These are phyloP conservation scores for Mobula hypostoma DNA, from an alignment of 2,113 vertebrate genomes.

Conservation along the genomic window DNA sequence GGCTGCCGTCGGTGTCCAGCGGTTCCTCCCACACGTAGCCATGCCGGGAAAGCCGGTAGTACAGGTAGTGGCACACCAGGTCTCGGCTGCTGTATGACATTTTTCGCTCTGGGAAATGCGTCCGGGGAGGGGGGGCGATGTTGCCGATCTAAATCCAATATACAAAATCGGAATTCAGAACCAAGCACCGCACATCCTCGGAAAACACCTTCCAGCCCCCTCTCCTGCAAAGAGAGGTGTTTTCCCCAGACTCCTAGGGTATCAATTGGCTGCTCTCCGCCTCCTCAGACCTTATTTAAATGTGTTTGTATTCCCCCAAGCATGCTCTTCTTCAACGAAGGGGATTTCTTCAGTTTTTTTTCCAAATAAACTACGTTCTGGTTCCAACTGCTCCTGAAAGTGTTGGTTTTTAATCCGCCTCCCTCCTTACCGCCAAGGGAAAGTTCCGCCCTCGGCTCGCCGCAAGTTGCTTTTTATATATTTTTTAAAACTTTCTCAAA, in stretches of 20 bases:
- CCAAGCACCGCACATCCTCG: background rate
- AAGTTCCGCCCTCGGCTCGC: background rate
- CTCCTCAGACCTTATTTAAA: background rate
- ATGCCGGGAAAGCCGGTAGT: slow-evolving; percentile 69
- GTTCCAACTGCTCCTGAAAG: background rate
- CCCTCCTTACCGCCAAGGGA: background rate
- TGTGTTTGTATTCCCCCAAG: background rate
- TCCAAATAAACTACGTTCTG: background rate
- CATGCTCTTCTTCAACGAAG: background rate
- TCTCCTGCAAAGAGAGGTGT: background rate
- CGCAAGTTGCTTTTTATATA: background rate
- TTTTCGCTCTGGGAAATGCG: slow-evolving; percentile 46
- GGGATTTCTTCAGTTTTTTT: background rate
- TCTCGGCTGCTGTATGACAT: slow-evolving; percentile 71
- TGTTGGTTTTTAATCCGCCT: background rate
- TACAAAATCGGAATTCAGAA: background rate
- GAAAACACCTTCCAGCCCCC: background rate
- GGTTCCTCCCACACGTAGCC: slow-evolving; percentile 66
- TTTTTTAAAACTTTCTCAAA: slow-evolving; percentile 1
- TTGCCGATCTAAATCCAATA: slow-evolving; percentile 48
- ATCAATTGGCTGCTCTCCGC: background rate
- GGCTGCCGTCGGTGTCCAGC: slow-evolving; percentile 41
- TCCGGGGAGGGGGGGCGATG: slow-evolving; percentile 50
- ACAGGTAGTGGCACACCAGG: slow-evolving; percentile 70
- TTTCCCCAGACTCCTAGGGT: background rate